A percentile compares a stretch with the other conserved stretches of the same genome.
Conservation (phyloP, 2,888 invertebrate species). For the Ochlodes sylvanus region DNA sequence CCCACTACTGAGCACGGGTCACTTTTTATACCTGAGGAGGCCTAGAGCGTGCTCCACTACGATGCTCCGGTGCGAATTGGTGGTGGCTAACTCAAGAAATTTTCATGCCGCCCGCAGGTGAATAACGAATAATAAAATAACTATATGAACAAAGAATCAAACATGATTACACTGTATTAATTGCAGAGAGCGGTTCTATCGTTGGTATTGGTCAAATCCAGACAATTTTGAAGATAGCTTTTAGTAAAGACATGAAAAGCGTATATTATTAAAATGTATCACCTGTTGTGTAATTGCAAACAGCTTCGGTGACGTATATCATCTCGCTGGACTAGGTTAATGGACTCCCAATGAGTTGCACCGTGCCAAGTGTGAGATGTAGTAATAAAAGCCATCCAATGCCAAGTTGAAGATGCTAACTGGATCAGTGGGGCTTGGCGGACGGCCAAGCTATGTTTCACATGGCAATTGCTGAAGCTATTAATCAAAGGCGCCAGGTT, state of each 20-base stretch:
- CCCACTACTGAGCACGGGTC: too few species aligned
- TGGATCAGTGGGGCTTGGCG: conserved; percentile 34
- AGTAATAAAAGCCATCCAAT: conserved; percentile 32
- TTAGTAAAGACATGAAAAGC: background rate
- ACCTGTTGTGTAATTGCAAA: background rate
- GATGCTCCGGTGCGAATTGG: too few species aligned
- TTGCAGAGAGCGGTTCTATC: too few species aligned
- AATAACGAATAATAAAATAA: too few species aligned
- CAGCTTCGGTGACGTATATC: background rate
- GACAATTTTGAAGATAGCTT: too few species aligned
- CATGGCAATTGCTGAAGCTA: conserved; percentile 5
- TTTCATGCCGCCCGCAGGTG: too few species aligned
- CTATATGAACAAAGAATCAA: too few species aligned
- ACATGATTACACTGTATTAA: too few species aligned
- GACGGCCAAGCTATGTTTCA: conserved; percentile 6
- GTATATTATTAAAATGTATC: background rate
- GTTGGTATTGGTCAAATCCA: too few species aligned
- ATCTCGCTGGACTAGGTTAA: conserved; percentile 17
- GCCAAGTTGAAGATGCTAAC: conserved; percentile 35
- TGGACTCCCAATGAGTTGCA: conserved; percentile 31
- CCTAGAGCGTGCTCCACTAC: too few species aligned
- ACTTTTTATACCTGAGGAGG: too few species aligned
- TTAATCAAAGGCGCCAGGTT: conserved; percentile 19
- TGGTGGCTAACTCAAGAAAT: too few species aligned
- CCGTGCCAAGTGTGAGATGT: conserved; percentile 26